A percentile compares a stretch with the other conserved stretches of the same genome.
These are phyloP conservation scores for Neodontobutis hainanensis DNA, from an alignment of 2,113 vertebrate genomes.

Conservation along the genomic window DNA sequence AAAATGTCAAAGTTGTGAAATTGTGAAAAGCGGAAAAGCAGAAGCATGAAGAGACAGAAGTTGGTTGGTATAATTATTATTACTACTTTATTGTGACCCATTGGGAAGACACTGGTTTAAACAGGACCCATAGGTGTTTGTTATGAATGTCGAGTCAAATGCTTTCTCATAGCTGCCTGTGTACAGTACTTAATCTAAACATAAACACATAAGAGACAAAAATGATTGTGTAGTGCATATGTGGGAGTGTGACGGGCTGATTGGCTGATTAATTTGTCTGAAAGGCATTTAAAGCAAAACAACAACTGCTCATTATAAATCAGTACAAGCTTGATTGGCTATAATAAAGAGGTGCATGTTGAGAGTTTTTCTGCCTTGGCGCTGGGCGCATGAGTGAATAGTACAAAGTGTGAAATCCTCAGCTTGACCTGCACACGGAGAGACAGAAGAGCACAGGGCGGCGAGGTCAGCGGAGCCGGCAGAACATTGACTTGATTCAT, in stretches of 20 bases:
- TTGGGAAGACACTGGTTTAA: not conserved
- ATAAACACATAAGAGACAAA: conserved; percentile 13
- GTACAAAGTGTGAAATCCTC: conserved; percentile 83
- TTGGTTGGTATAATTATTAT: not conserved
- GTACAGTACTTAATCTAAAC: not conserved
- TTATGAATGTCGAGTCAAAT: not conserved
- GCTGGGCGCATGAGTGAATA: conserved; percentile 77
- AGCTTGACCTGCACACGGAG: conserved; percentile 82
- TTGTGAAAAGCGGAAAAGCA: not conserved
- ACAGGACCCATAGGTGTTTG: not conserved
- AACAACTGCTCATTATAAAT: conserved; percentile 30
- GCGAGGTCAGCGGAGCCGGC: conserved; percentile 82
- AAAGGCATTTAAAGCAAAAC: conserved; percentile 28
- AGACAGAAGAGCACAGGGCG: conserved; percentile 83
- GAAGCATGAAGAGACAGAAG: not conserved
- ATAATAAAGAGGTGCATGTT: conserved; percentile 66
- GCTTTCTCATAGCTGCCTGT: not conserved
- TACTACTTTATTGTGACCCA: not conserved
- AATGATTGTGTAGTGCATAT: not conserved
- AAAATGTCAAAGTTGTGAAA: not conserved
- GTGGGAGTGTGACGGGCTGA: conserved; percentile 24
- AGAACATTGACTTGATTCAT: conserved; percentile 94
- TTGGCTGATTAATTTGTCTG: conserved; percentile 32
- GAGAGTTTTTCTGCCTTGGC: conserved; percentile 68
- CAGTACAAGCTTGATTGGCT: conserved; percentile 21